Conservation (phyloP, 2,888 invertebrate genomes). For the Sympetrum striolatum region DNA sequence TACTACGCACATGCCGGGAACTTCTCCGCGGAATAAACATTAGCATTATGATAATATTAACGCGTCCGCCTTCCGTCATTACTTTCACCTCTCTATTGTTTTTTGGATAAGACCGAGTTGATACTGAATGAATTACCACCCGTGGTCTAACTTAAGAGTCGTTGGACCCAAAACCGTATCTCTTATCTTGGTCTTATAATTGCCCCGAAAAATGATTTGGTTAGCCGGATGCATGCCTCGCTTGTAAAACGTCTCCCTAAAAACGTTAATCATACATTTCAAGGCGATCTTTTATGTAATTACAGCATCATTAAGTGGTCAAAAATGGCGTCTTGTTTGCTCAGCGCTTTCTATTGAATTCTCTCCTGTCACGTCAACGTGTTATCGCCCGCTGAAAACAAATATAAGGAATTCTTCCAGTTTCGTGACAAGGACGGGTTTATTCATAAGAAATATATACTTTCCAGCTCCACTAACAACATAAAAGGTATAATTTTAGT, state of each 20-base stretch:
- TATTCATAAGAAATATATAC: too few relatives aligned
- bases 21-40: not conserved
- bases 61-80: not conserved
- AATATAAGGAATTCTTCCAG: too few relatives aligned
- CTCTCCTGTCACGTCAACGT: too few relatives aligned
- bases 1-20: not conserved
- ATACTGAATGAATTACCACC: not conserved
- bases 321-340: too few relatives aligned
- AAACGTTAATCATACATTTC: too few relatives aligned
- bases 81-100: not conserved
- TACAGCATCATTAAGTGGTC: too few relatives aligned
- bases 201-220: not conserved
- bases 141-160: not conserved
- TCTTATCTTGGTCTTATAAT: not conserved
- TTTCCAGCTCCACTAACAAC: too few relatives aligned
- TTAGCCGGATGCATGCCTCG: not conserved
- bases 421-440: too few relatives aligned
- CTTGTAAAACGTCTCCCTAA: not conserved
- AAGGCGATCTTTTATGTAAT: too few relatives aligned
- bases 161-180: not conserved
- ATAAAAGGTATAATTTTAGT: too few relatives aligned
- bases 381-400: too few relatives aligned
- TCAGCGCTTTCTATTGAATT: too few relatives aligned
- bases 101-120: not conserved
- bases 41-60: not conserved